Conservation (phyloP, 2,888 invertebrate genomes). For the Phorcus lineatus region DNA sequence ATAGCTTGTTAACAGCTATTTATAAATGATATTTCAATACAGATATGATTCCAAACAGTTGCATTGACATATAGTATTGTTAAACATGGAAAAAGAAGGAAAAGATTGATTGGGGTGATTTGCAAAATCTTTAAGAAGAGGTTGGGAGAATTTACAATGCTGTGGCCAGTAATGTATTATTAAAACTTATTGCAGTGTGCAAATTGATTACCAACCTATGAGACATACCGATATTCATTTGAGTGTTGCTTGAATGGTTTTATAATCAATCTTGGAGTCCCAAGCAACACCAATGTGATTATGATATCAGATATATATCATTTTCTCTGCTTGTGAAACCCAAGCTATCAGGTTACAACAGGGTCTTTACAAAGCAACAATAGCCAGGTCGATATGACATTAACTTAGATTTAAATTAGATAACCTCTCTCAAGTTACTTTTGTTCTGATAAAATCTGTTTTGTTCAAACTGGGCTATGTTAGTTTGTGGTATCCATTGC, state of each 20-base stretch:
- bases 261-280: conserved; percentile 1
- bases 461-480: too few relatives aligned
- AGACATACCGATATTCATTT: neutral
- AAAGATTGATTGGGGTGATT: too few relatives aligned
- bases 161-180: neutral
- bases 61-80: too few relatives aligned
- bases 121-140: neutral
- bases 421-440: conserved; percentile 7
- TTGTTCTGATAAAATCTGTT: neutral
- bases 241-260: conserved; percentile 8
- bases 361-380: neutral
- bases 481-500: too few relatives aligned
- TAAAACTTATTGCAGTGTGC: neutral
- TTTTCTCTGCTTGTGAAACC: neutral
- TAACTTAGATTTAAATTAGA: neutral
- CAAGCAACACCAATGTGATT: conserved; percentile 3
- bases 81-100: too few relatives aligned
- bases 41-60: too few relatives aligned
- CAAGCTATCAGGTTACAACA: neutral
- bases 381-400: neutral
- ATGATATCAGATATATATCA: conserved; percentile 5
- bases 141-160: neutral
- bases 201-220: conserved; percentile 7
- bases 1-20: too few relatives aligned
- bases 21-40: too few relatives aligned